Evolutionary conservation across 2,113 vertebrate species (phyloP), one percentile per base, ranked within the genome.

Genomic region (Melanocharis versteri): DNA sequence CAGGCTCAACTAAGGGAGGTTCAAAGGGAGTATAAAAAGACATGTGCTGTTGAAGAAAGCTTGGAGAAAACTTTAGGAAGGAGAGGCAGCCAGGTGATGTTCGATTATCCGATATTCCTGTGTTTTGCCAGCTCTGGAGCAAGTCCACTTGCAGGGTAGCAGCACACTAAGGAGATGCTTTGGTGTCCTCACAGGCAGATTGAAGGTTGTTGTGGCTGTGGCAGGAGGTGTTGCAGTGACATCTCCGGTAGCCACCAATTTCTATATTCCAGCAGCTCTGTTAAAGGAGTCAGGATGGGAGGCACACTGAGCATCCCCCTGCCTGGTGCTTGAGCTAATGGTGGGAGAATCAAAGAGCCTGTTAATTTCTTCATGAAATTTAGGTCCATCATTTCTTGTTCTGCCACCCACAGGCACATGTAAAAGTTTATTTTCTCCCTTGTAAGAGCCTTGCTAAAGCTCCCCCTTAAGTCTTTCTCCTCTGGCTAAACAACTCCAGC

Each of bases 401-500:
- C 51, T 61, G 40, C 22, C 33, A n/a, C 26, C 10, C 18, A 19
- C 1, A 0, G 22, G 7, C n/a, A 80, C 39, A 9, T 0, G 26
- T 30, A 39, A 76, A 76, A 80, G 2, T 53, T 88, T 42, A 16
- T 13, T 22, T 50, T 35, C 26, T 66, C 31, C 31, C 56, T 45
- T 56, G 2, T 23, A 31, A 47, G 3, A 80, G 13, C 9, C 5
- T 72, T 65, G 15, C 23, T 79, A 76, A 60, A 72, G 2, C 4
- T 64, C 61, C 6, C 4, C 35, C 39, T 66, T 24, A 37, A n/a
- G 22, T 24, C 11, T 58, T 75, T 45, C 15, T 79, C 45, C 53
- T 60, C 81, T 85, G 33, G 4, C 44, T 72, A 15, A 72, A 54
- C 9, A 45, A 3, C 15, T 76, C 61, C 35, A 71, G 23, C 26